Base-by-base conservation (phyloP, 2,888 invertebrate species). In the Hyppa rectilinea region DNA sequence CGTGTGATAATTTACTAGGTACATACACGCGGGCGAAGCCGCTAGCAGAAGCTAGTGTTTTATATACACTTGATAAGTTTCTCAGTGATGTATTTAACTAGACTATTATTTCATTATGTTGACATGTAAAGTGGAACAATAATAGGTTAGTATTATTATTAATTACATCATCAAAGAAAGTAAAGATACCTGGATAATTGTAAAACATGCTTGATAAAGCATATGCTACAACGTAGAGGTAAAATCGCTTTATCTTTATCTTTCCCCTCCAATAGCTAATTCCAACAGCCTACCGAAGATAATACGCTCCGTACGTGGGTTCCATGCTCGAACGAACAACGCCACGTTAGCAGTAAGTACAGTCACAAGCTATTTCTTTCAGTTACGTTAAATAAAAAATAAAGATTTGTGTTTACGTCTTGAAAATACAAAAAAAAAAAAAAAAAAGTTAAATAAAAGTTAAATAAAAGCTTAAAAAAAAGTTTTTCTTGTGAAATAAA, bases 201-300 rank as follows among this genome's bases (percentile, higher is more conserved):
- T 34, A 7, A 23, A 53, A n/a, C 10, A 60, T 60, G 50, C 29
- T 70, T 31, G 14, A 29, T 4, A 26, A 45, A 58, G 36, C 50
- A 40, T n/a, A 62, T 14, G 40, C 26, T 26, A 34, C 34, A 62
- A 23, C 36, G 26, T 50, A 52, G 40, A 20, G n/a, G 49, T 63
- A 14, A 63, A 60, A 49, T 43, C 49, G 55, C 43, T 71, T 81
- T 80, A 70, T 71, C 78, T 64, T 81, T 81, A 76, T 67, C 78
- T 72, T 81, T 81, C 66, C 78, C 17, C 66, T 81, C 43, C 56
- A 53, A 52, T 81, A 55, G 67, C 40, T 81, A 77, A 78, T 81
- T 67, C 56, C 40, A 61, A 71, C 66, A 56, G 78, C 62, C 82
- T 61, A 12, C 38, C 34, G 60, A 29, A 72, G 59, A 64, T 81